Conservation (phyloP, 2,113 vertebrate species). For the Corydoras sp. region DNA sequence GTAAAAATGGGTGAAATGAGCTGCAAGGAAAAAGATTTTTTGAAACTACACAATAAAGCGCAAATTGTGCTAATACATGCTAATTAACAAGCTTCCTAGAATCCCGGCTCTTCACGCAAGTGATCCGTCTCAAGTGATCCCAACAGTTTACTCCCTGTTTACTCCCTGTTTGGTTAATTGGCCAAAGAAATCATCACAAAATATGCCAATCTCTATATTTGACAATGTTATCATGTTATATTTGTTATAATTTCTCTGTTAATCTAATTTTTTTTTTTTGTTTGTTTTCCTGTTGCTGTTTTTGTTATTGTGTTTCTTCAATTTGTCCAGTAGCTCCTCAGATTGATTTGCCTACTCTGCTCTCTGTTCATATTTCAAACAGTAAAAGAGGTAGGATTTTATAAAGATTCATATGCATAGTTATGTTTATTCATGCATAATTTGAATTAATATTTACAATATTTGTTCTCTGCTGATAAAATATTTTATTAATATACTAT, state of each 20-base stretch:
- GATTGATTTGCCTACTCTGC: constrained; percentile 89
- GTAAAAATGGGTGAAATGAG: too few species aligned
- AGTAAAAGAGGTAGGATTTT: constrained; percentile 95
- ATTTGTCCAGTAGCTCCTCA: constrained; percentile 86
- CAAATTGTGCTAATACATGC: too few species aligned
- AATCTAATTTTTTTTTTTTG: background rate
- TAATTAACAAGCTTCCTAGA: too few species aligned
- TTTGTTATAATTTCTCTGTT: constrained; percentile 10
- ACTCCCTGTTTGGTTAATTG: too few species aligned
- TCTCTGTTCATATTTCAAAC: constrained; percentile 92
- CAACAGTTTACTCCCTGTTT: too few species aligned
- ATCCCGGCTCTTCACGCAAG: too few species aligned
- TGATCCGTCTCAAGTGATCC: too few species aligned
- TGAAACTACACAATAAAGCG: too few species aligned
- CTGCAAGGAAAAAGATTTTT: too few species aligned
- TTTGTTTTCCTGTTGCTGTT: constrained; percentile 14
- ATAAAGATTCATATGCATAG: constrained; percentile 74
- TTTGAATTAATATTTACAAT: constrained; percentile 39
- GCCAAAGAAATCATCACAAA: background rate
- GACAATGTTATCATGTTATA: background rate
- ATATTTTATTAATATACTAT: too few species aligned
- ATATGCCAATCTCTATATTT: background rate
- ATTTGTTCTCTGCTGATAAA: too few species aligned
- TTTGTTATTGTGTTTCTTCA: constrained; percentile 53
- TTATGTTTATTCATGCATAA: constrained; percentile 61